phyloP scores from a whole-genome alignment of 2,888 invertebrate species.

The Odiellus spinosus region DNA sequence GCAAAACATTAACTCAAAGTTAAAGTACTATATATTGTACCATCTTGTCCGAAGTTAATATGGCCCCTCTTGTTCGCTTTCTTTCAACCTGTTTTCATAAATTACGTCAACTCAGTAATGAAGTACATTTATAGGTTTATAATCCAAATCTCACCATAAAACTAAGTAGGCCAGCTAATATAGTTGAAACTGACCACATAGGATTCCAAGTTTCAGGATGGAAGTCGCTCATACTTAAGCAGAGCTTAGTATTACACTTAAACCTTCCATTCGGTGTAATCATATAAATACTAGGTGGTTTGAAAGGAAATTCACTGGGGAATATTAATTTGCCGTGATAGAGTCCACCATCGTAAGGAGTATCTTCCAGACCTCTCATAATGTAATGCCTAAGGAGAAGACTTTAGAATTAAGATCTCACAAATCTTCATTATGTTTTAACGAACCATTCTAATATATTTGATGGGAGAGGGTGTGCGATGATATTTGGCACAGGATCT shows the following conservation, averaged over 20 bases:
- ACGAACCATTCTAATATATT: conserved; percentile 90
- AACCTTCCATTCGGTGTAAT: conserved; percentile 93
- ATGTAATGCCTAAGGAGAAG: conserved; percentile 62
- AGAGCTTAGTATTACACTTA: conserved; percentile 73
- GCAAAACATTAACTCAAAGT: too few species aligned
- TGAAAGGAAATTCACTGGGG: conserved; percentile 91
- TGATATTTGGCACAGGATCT: conserved; percentile 91
- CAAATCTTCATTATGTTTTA: conserved; percentile 1
- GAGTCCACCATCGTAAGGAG: conserved; percentile 83
- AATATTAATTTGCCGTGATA: conserved; percentile 91
- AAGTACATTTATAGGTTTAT: not conserved
- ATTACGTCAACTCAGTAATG: not conserved
- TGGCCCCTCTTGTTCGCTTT: conserved; percentile 86
- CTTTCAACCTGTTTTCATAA: conserved; percentile 55
- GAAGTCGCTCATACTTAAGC: conserved; percentile 86
- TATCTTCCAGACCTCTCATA: conserved; percentile 85
- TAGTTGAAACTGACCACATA: conserved; percentile 91
- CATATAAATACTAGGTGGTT: conserved; percentile 95
- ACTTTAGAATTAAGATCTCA: conserved; percentile 22
- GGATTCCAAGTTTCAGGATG: conserved; percentile 99
- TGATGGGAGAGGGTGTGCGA: conserved; percentile 81
- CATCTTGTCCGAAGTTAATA: conserved; percentile 74
- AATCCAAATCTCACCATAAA: conserved; percentile 55
- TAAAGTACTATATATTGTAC: too few species aligned
- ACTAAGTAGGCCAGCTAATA: conserved; percentile 84